These are phyloP conservation scores for Pteropus rufus DNA, from an alignment of 2,797 vertebrate species.

Conservation along the genomic window DNA sequence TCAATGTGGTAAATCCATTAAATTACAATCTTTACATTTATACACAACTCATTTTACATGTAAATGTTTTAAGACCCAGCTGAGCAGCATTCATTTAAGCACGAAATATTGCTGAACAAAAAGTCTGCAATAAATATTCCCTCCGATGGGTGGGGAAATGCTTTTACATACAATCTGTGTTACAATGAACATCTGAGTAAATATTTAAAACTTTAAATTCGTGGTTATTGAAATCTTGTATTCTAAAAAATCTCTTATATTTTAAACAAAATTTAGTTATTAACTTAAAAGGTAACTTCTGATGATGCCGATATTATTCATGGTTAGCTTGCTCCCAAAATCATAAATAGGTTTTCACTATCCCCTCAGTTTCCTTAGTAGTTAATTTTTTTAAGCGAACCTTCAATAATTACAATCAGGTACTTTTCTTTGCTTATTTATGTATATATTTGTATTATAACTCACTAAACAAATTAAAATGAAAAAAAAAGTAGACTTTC, in stretches of 20 bases:
- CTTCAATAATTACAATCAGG: conserved; percentile 30
- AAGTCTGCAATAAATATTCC: conserved; percentile 78
- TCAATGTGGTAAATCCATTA: conserved; percentile 79
- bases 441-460: neutral
- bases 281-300: conserved; percentile 60
- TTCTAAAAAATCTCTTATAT: neutral
- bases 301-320: conserved; percentile 39
- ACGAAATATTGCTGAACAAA: conserved; percentile 60
- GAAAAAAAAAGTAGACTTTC: neutral
- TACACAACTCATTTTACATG: conserved; percentile 82
- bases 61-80: conserved; percentile 62
- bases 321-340: neutral
- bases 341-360: conserved; percentile 40
- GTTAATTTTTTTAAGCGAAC: conserved; percentile 50
- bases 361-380: conserved; percentile 13
- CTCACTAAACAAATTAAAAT: conserved; percentile 1
- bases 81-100: conserved; percentile 60
- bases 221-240: conserved; percentile 26
- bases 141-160: neutral
- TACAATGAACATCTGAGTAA: neutral
- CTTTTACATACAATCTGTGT: conserved; percentile 26
- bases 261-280: conserved; percentile 55
- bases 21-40: conserved; percentile 82
- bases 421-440: conserved; percentile 2
- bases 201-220: neutral